These are phyloP conservation scores for Cyclura pinguis DNA, from an alignment of 2,797 vertebrate species.

Conservation along the genomic window DNA sequence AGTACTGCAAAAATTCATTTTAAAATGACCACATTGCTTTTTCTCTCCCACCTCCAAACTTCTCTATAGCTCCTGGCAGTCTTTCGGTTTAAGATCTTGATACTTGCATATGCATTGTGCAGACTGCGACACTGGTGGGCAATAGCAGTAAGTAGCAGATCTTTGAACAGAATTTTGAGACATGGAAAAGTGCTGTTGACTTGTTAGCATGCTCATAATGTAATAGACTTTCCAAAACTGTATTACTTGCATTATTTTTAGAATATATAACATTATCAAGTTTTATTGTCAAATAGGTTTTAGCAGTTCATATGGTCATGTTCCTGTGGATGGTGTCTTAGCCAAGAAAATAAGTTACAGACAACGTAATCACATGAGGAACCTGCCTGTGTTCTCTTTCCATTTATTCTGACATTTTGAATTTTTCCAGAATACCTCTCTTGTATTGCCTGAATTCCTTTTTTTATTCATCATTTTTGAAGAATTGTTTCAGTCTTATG, in stretches of 20 bases:
- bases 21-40: constrained; percentile 65
- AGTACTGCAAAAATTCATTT: constrained; percentile 22
- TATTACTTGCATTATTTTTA: not conserved
- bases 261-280: not conserved
- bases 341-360: not conserved
- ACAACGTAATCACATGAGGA: not conserved
- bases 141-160: constrained; percentile 88
- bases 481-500: too few species aligned
- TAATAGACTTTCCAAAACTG: not conserved
- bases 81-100: constrained; percentile 92
- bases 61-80: constrained; percentile 89
- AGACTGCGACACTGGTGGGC: constrained; percentile 96
- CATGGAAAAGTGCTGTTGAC: constrained; percentile 9
- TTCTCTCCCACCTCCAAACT: constrained; percentile 41
- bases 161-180: constrained; percentile 51
- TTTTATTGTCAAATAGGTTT: constrained; percentile 1
- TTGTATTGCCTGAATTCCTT: not conserved
- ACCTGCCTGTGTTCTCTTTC: not conserved
- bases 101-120: constrained; percentile 94
- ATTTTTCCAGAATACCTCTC: too few species aligned
- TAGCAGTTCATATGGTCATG: constrained; percentile 16
- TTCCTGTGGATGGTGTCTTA: not conserved
- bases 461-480: not conserved
- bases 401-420: not conserved
- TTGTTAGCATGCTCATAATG: not conserved